These are phyloP conservation scores for Diorhabda sublineata DNA, from an alignment of 1,140 invertebrate genomes.

Conservation along the genomic window DNA sequence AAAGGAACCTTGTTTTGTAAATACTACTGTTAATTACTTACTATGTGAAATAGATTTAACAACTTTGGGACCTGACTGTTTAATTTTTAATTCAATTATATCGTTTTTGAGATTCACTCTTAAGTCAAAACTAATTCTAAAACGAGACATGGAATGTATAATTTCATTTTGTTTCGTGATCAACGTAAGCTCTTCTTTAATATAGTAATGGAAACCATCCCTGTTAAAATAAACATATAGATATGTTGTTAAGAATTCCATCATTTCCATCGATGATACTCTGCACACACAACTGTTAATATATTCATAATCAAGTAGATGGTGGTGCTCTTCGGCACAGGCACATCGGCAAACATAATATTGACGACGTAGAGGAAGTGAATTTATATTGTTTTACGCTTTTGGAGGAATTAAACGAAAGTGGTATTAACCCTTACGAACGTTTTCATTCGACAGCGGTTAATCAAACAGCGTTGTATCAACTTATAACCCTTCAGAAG, in stretches of 20 bases:
- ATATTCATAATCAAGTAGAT: conserved; percentile 41
- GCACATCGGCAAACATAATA: conserved; percentile 38
- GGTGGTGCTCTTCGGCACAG: conserved; percentile 5
- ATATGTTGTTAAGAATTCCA: conserved; percentile 8
- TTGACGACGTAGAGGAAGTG: conserved; percentile 30
- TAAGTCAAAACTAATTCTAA: no score
- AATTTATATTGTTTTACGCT: conserved; percentile 37
- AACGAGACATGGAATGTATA: no score
- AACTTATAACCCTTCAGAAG: conserved; percentile 14
- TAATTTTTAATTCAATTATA: no score
- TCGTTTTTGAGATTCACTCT: no score
- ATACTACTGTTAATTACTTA: no score
- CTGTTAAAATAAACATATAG: conserved; percentile 16
- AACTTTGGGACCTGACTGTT: no score
- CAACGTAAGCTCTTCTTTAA: no score
- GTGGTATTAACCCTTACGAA: conserved; percentile 37
- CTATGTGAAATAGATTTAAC: no score
- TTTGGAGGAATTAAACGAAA: conserved; percentile 40
- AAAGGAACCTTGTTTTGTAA: no score
- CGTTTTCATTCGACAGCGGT: conserved; percentile 28
- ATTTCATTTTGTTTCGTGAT: no score
- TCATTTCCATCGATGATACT: conserved; percentile 25
- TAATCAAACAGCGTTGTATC: conserved; percentile 33
- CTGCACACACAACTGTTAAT: conserved; percentile 31
- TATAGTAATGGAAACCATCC: background rate